These are phyloP conservation scores for Trichonephila clavata DNA, from an alignment of 1,140 invertebrate species.

Conservation along the genomic window DNA sequence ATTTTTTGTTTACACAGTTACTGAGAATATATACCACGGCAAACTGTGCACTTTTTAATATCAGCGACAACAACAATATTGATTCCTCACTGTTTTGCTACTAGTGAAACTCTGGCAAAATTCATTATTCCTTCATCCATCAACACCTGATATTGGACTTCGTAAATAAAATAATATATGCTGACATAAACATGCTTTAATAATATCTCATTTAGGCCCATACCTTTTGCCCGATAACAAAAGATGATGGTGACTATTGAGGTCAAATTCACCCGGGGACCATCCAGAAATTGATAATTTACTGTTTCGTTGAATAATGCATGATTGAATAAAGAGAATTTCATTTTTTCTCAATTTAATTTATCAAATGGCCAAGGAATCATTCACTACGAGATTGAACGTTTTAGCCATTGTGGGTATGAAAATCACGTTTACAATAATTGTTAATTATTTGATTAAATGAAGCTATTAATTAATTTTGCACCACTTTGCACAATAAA, in stretches of 20 bases:
- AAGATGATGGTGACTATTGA: slow-evolving; percentile 20
- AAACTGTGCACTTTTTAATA: not conserved
- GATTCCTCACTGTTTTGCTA: not conserved
- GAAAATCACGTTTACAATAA: too few species aligned
- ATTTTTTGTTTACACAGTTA: not conserved
- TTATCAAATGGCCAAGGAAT: too few species aligned
- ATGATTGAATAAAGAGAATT: too few species aligned
- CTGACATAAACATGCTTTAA: not conserved
- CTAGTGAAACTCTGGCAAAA: slow-evolving; percentile 20
- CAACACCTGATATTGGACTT: slow-evolving; percentile 22
- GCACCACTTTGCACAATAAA: too few species aligned
- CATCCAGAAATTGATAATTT: not conserved
- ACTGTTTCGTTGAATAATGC: not conserved
- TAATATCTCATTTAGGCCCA: slow-evolving; percentile 3
- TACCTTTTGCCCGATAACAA: not conserved
- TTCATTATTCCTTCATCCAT: slow-evolving; percentile 14
- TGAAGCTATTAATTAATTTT: too few species aligned
- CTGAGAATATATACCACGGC: not conserved
- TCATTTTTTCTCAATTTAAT: too few species aligned
- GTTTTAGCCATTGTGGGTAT: too few species aligned
- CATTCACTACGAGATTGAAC: too few species aligned
- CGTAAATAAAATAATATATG: slow-evolving; percentile 18
- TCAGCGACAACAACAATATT: not conserved
- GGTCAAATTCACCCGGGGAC: not conserved
- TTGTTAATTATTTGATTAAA: too few species aligned